These are phyloP conservation scores for Toxotes chatareus DNA, from an alignment of 2,113 vertebrate genomes.

Conservation along the genomic window DNA sequence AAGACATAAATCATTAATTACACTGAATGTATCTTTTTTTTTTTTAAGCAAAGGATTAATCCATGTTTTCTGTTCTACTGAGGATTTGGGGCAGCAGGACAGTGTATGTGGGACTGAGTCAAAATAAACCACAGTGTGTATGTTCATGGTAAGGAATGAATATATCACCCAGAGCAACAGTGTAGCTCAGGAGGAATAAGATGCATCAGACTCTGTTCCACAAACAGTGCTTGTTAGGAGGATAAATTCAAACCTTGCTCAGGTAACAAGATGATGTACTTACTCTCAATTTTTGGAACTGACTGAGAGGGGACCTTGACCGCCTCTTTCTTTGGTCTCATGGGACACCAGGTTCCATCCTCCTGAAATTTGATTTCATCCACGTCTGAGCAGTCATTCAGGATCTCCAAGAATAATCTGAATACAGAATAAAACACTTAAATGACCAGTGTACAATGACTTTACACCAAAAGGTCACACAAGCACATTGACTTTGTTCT, in stretches of 20 bases:
- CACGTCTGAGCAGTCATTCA: slow-evolving; percentile 95
- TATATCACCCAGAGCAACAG: no score
- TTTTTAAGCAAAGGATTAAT: not conserved
- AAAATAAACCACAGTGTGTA: not conserved
- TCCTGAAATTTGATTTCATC: slow-evolving; percentile 99
- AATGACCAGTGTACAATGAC: rapidly evolving
- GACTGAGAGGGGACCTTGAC: slow-evolving; percentile 89
- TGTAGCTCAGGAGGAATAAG: no score
- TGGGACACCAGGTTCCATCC: slow-evolving; percentile 97
- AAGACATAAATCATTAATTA: not conserved
- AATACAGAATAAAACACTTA: not conserved
- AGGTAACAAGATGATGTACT: slow-evolving; percentile 45
- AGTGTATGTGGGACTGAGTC: not conserved
- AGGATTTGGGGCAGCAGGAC: not conserved
- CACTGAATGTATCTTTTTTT: not conserved
- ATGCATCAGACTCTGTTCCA: not conserved
- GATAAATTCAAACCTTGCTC: not conserved
- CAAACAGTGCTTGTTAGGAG: not conserved
- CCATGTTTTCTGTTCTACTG: not conserved
- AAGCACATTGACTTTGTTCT: not conserved
- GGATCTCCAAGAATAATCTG: slow-evolving; percentile 97
- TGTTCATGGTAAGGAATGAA: no score
- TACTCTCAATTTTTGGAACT: slow-evolving; percentile 91
- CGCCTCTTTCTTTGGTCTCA: slow-evolving; percentile 96
- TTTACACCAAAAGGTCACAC: not conserved